These are phyloP conservation scores for Platanista minor DNA, from an alignment of 2,113 vertebrate species.

Conservation along the genomic window DNA sequence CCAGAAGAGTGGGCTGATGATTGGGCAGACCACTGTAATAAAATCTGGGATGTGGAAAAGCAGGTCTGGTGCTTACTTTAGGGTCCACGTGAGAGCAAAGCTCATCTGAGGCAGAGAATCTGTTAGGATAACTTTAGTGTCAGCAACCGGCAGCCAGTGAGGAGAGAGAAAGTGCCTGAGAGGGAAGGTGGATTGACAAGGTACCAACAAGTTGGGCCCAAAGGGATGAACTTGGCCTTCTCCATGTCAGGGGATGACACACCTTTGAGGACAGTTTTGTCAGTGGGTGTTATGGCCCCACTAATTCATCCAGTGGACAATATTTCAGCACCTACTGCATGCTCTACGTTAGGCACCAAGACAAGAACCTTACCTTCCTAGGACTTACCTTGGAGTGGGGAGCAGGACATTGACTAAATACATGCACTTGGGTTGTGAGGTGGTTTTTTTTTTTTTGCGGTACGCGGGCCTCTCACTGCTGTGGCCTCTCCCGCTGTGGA, in stretches of 20 bases:
- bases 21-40: background rate
- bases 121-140: background rate
- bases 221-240: background rate
- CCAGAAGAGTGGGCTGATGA: background rate
- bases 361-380: background rate
- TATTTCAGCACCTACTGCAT: background rate
- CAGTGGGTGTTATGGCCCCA: background rate
- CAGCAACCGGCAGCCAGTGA: background rate
- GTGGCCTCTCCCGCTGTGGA: no score
- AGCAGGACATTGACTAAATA: background rate
- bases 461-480: no score
- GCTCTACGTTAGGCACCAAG: background rate
- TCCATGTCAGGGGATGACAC: background rate
- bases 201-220: background rate
- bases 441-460: no score
- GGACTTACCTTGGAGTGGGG: background rate
- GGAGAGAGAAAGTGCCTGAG: background rate
- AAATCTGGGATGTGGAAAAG: background rate
- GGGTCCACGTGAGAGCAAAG: background rate
- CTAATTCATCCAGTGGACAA: background rate
- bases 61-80: background rate
- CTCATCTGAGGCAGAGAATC: background rate
- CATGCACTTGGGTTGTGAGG: background rate
- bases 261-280: background rate
- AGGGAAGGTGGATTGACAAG: background rate